Base-by-base conservation (phyloP, 2,797 vertebrate genomes). In the Pogoniulus pusillus region DNA sequence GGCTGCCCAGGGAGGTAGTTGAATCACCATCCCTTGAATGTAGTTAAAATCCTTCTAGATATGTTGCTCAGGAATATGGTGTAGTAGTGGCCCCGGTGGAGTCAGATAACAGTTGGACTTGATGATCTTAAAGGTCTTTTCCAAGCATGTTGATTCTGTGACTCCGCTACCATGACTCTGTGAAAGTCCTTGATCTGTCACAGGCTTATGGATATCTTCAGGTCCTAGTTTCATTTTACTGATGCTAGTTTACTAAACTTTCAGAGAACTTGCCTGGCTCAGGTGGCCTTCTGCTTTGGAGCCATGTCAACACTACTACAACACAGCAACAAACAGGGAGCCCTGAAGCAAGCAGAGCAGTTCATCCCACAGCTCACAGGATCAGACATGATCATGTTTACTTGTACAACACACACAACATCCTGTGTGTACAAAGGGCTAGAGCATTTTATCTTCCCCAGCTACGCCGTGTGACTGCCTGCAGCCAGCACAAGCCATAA, bases 121-220 rank as follows among this genome's bases (percentile, higher is more conserved):
- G 47, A 49, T 24, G 23, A 13, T 49, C 47, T 49, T 49, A 24
- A 49, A 49, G 47, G 47, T 24, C 47, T 49, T 24, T 49, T 49
- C 47, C 47, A 49, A 12, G 23, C 47, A 13, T 7, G 12, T 12
- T 13, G 23, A 49, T 13, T 24, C 12, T 49, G 45, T 23, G 45
- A 23, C 6, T 47, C 22, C 47, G 20, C 47, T 23, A 47, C 20
- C 23, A 47, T 49, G 47, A 49, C 23, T 49, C 23, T 49, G 11
- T 24, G 47, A 12, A 47, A 47, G 78, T 87, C 55, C 70, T 83
- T 74, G 14, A 74, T 55, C 32, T 90, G 91, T 65, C 63, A 72
- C 57, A 66, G 41, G 16, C 57, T 92, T 89, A 85, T 59, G 39
- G 41, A 51, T 81, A 62, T 20, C 76, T n/a, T 47, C 43, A 85